Percentiles rank a stretch among this genome's conserved stretches.
phyloP scores from a whole-genome alignment of 2,113 vertebrate genomes.

The Serranochromis macrocephalus region DNA sequence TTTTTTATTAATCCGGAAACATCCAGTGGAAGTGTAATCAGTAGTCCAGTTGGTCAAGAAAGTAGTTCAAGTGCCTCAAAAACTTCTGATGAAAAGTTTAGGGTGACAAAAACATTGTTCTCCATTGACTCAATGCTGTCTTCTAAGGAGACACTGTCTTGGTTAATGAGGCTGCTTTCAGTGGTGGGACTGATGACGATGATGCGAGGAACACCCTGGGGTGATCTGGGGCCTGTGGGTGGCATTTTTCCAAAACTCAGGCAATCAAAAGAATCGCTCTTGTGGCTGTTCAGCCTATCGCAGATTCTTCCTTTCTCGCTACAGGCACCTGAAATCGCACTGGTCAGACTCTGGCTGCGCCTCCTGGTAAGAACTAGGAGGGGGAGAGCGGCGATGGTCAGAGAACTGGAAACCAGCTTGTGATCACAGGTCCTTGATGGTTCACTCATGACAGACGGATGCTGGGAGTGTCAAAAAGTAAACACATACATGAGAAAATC shows the following conservation, averaged over 20 bases:
- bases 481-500: background rate
- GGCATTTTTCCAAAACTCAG: background rate
- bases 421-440: conserved; percentile 37
- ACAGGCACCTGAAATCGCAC: background rate
- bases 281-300: background rate
- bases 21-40: background rate
- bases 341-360: conserved; percentile 43
- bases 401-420: conserved; percentile 49
- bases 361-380: conserved; percentile 47
- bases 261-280: conserved; percentile 35
- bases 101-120: conserved; percentile 34
- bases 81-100: conserved; percentile 58
- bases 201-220: conserved; percentile 51
- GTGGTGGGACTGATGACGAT: conserved; percentile 61
- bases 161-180: conserved; percentile 51
- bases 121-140: conserved; percentile 17
- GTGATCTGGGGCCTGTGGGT: background rate
- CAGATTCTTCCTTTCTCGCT: background rate
- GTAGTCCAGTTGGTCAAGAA: conserved; percentile 12
- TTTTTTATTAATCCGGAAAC: background rate
- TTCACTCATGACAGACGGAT: conserved; percentile 6
- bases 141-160: conserved; percentile 24
- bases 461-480: background rate
- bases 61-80: conserved; percentile 52
- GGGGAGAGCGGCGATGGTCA: conserved; percentile 51